Percentiles rank a stretch among this genome's conserved stretches.
Evolutionary conservation across 2,113 vertebrate genomes (phyloP).

Genomic region (Xenopus borealis): DNA sequence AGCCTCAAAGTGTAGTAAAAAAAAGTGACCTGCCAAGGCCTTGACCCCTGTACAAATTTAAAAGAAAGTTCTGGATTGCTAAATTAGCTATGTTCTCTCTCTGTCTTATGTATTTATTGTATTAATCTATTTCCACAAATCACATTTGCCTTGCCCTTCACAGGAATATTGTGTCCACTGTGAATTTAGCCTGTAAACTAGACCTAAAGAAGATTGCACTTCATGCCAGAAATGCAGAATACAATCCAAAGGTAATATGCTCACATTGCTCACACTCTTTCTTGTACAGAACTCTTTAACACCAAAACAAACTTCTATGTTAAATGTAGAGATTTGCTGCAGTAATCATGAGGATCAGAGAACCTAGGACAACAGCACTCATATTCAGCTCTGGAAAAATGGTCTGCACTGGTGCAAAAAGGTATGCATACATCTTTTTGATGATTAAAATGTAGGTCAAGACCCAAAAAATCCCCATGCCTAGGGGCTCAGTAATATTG

Average conservation of each 20-base stretch:
- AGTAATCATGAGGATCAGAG: conserved; percentile 95
- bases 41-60: no score
- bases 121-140: no score
- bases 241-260: conserved; percentile 89
- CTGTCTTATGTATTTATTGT: no score
- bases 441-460: no score
- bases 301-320: conserved; percentile 36
- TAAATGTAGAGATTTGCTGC: conserved; percentile 85
- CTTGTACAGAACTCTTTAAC: background rate
- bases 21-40: no score
- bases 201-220: conserved; percentile 94
- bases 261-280: background rate
- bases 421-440: conserved; percentile 60
- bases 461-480: no score
- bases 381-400: conserved; percentile 98
- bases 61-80: no score
- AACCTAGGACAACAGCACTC: conserved; percentile 90
- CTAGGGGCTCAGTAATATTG: no score
- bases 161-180: conserved; percentile 95
- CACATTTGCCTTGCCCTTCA: background rate
- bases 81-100: no score
- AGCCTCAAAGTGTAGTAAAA: no score
- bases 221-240: conserved; percentile 94
- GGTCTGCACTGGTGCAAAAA: conserved; percentile 97
- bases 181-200: conserved; percentile 88